Evolutionary conservation across 2,797 vertebrate species (phyloP).

Genomic region (Megalops cyprinoides): DNA sequence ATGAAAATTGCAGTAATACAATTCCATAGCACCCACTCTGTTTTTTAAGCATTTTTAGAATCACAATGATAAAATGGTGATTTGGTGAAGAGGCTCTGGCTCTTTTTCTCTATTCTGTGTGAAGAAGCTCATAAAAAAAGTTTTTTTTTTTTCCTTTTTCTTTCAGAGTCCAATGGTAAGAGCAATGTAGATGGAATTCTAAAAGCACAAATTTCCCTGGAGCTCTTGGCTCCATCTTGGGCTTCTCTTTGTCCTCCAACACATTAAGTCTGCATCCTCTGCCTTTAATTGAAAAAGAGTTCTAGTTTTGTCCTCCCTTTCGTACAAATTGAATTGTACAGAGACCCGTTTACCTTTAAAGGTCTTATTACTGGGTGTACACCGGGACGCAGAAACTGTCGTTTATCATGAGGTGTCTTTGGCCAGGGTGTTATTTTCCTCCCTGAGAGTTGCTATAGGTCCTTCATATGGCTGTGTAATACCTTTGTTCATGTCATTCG

Average conservation of each 20-base stretch:
- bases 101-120: no score
- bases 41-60: no score
- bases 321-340: not conserved
- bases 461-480: not conserved
- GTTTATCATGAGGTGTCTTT: not conserved
- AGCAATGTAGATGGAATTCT: no score
- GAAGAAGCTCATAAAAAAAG: no score
- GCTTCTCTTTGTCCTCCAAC: not conserved
- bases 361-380: not conserved
- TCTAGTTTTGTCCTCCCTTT: not conserved
- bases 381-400: not conserved
- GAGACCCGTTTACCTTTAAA: slow-evolving; percentile 10
- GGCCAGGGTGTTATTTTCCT: not conserved
- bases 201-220: no score
- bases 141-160: no score
- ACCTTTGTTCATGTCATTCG: not conserved
- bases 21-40: no score
- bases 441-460: not conserved
- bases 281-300: slow-evolving; percentile 1
- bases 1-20: no score
- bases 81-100: no score
- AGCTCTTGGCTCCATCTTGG: not conserved
- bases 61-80: no score
- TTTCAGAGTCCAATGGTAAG: no score
- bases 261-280: not conserved